Evolutionary conservation across 2,888 invertebrate species (phyloP).

Genomic region (Baronia brevicornis): DNA sequence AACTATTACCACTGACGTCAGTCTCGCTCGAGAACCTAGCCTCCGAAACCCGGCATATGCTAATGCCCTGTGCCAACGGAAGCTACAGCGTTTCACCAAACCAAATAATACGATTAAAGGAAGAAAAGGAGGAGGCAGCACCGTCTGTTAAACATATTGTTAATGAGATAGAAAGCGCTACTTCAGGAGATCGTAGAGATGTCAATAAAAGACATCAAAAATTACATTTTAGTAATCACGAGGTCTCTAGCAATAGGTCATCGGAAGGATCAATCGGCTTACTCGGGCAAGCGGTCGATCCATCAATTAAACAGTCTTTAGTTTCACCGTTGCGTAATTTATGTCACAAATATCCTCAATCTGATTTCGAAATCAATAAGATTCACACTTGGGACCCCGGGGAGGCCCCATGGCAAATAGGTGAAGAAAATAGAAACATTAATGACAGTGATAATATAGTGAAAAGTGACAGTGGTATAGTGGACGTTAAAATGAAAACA

Average conservation of each 20-base stretch:
- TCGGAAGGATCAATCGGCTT: constrained; percentile 27
- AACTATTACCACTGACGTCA: constrained; percentile 77
- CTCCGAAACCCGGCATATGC: constrained; percentile 82
- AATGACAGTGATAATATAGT: constrained; percentile 60
- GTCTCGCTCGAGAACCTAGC: constrained; percentile 81
- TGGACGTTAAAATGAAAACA: constrained; percentile 60
- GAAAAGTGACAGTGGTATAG: constrained; percentile 70
- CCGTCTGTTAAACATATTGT: constrained; percentile 82
- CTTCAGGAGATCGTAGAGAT: constrained; percentile 48
- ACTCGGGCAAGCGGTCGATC: constrained; percentile 24
- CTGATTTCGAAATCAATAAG: constrained; percentile 56
- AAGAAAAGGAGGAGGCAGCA: constrained; percentile 73
- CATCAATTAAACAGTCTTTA: constrained; percentile 27
- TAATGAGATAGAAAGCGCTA: constrained; percentile 80
- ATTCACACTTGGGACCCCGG: constrained; percentile 82
- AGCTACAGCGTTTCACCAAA: constrained; percentile 94
- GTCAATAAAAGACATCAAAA: constrained; percentile 39
- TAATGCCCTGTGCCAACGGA: constrained; percentile 90
- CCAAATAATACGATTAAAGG: constrained; percentile 88
- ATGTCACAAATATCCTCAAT: constrained; percentile 40
- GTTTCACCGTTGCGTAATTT: constrained; percentile 42
- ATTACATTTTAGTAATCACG: constrained; percentile 38
- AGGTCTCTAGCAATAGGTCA: constrained; percentile 26
- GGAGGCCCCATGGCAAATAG: constrained; percentile 49
- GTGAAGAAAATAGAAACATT: constrained; percentile 41